phyloP scores from a whole-genome alignment of 2,113 vertebrate genomes.

The Halcyon senegalensis region DNA sequence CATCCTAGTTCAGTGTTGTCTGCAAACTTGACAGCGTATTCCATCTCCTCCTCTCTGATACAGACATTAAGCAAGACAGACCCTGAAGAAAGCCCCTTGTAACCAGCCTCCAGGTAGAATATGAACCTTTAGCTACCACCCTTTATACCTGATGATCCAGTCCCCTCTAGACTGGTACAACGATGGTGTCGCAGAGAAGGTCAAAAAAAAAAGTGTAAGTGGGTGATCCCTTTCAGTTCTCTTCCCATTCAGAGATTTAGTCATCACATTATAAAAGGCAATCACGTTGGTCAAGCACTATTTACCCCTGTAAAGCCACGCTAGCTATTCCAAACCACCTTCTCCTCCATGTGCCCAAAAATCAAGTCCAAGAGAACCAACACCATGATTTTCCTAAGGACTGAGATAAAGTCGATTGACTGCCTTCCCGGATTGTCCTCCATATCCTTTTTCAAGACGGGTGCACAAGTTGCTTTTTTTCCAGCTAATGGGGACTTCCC shows the following conservation, averaged over 20 bases:
- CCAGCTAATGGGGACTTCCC: not conserved
- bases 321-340: not conserved
- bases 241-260: not conserved
- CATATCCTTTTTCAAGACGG: not conserved
- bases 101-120: not conserved
- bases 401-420: not conserved
- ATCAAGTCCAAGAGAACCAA: not conserved
- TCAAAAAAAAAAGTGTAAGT: not conserved
- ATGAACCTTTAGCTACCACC: not conserved
- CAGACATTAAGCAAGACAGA: not conserved
- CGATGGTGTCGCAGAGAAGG: not conserved
- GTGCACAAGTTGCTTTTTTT: not conserved
- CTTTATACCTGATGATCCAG: not conserved
- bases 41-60: not conserved
- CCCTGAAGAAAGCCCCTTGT: not conserved
- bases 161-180: not conserved
- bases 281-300: not conserved
- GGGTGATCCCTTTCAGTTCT: not conserved
- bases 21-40: not conserved
- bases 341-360: not conserved
- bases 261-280: not conserved
- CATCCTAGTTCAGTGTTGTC: accelerated
- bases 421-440: not conserved
- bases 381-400: not conserved
- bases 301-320: not conserved